phyloP scores from a whole-genome alignment of 2,888 invertebrate genomes.

The Acanthacorydalis orientalis region DNA sequence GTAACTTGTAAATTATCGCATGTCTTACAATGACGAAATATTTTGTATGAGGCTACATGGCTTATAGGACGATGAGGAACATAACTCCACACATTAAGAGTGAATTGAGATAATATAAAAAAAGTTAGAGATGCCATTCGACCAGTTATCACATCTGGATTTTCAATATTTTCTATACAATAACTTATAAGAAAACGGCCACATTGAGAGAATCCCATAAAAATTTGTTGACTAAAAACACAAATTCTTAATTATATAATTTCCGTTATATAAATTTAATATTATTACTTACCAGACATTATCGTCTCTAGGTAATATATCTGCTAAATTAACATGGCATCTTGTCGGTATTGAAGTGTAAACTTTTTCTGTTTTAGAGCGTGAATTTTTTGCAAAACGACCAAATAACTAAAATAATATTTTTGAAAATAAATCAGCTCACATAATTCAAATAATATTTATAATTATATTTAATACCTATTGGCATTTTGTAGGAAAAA shows the following conservation, averaged over 20 bases:
- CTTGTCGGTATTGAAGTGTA: conserved; percentile 23
- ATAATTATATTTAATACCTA: no score
- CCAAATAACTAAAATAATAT: conserved; percentile 21
- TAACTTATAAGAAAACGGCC: conserved; percentile 86
- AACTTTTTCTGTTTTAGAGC: conserved; percentile 24
- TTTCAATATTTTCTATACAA: conserved; percentile 19
- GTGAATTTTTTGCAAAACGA: conserved; percentile 21
- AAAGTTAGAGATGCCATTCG: background rate
- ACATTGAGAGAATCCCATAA: conserved; percentile 90
- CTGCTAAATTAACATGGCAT: conserved; percentile 19
- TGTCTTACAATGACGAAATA: conserved; percentile 23
- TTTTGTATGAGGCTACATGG: conserved; percentile 22
- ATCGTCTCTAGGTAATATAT: conserved; percentile 12
- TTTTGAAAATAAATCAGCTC: no score
- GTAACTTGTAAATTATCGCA: conserved; percentile 36
- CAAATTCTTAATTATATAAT: background rate
- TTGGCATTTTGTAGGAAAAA: no score
- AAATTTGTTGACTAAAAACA: conserved; percentile 62
- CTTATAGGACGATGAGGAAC: conserved; percentile 21
- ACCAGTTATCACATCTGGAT: background rate
- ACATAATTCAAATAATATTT: no score
- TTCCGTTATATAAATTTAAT: conserved; percentile 5
- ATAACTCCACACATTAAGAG: conserved; percentile 23
- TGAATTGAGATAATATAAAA: background rate
- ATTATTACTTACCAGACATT: conserved; percentile 18